Evolutionary conservation across 30 jellyfish, hydroid and myxozoan species (phyloP).

Genomic region (Turritopsis rubra): DNA sequence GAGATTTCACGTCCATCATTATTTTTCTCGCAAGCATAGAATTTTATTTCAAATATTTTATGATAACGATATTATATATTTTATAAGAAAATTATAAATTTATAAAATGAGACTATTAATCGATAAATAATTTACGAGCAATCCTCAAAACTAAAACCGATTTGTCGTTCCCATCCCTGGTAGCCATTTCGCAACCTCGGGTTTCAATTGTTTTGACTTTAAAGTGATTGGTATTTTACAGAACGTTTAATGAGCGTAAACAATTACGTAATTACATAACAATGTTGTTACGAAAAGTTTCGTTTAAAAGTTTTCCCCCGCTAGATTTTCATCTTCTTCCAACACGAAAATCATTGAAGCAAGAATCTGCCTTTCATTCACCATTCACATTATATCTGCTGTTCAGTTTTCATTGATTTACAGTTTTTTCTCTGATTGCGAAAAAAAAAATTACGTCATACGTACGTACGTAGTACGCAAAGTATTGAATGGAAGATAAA

Average conservation of each 20-base stretch:
- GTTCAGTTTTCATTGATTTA: too few species aligned
- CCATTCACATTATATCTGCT: too few species aligned
- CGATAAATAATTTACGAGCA: background rate
- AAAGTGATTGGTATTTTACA: conserved; percentile 8
- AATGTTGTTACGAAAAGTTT: too few species aligned
- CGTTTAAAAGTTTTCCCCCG: too few species aligned
- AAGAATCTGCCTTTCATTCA: too few species aligned
- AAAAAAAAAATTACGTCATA: too few species aligned
- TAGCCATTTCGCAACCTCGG: conserved; percentile 8
- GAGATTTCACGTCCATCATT: background rate
- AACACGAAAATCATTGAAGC: too few species aligned
- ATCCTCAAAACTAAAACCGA: background rate
- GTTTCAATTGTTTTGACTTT: background rate
- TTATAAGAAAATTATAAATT: background rate
- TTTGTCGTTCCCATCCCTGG: background rate
- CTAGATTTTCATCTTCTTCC: too few species aligned
- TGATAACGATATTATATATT: background rate
- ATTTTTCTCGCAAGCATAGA: background rate
- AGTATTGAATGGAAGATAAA: too few species aligned
- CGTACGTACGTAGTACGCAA: too few species aligned
- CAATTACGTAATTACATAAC: background rate
- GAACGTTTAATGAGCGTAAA: background rate
- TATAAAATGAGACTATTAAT: background rate
- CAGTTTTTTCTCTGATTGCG: too few species aligned
- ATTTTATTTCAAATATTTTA: too few species aligned